These are phyloP conservation scores for Eubasilissa regina DNA, from an alignment of 1,140 invertebrate species.

Conservation along the genomic window DNA sequence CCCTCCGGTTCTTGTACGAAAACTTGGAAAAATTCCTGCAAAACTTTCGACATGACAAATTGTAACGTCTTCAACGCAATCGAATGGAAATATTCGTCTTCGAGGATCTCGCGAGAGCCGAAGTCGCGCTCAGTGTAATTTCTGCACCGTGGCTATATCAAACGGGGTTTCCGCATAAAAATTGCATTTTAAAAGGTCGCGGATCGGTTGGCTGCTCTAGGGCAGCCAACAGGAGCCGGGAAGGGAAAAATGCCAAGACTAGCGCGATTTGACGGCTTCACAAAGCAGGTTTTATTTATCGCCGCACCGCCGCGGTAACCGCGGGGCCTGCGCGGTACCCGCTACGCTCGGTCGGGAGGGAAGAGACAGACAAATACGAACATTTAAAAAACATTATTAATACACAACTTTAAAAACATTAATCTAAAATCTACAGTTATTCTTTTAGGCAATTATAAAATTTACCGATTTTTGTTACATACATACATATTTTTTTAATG, in stretches of 20 bases:
- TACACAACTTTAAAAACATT: too few relatives aligned
- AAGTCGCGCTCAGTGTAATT: slow-evolving; percentile 3
- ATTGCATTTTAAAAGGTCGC: slow-evolving; percentile 22
- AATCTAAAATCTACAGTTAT: too few relatives aligned
- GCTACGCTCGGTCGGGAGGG: background rate
- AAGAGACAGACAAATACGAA: too few relatives aligned
- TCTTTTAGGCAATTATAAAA: too few relatives aligned
- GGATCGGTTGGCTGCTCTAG: slow-evolving; percentile 15
- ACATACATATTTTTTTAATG: too few relatives aligned
- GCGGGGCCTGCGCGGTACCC: background rate
- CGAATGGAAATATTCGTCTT: slow-evolving; percentile 59
- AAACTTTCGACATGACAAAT: slow-evolving; percentile 61
- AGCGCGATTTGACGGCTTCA: slow-evolving; percentile 53
- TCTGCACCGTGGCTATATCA: background rate
- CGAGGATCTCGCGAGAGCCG: background rate
- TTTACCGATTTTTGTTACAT: too few relatives aligned
- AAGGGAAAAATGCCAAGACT: slow-evolving; percentile 50
- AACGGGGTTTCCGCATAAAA: slow-evolving; percentile 24
- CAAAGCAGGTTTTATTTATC: slow-evolving; percentile 56
- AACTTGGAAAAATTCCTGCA: slow-evolving; percentile 46
- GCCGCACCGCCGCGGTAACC: slow-evolving; percentile 34
- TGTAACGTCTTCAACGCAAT: slow-evolving; percentile 59
- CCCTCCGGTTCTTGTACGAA: slow-evolving; percentile 15
- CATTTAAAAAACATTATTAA: too few relatives aligned
- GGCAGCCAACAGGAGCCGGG: background rate